Conservation (phyloP, 2,113 vertebrate genomes). For the Catharus minimus region DNA sequence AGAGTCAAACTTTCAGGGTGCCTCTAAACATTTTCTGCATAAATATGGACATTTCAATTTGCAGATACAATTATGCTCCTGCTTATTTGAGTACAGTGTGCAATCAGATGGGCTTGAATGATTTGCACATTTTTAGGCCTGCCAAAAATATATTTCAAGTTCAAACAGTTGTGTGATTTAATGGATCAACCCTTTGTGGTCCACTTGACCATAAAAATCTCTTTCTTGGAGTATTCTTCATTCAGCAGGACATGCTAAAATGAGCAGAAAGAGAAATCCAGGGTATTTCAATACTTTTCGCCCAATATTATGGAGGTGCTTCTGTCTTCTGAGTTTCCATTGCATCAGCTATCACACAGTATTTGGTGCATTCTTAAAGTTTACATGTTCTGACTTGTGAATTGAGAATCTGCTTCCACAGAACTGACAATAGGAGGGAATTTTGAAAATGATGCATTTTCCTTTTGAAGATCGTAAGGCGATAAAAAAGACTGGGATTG, state of each 20-base stretch:
- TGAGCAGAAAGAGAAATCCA: background rate
- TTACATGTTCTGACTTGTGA: background rate
- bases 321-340: background rate
- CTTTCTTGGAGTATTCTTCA: background rate
- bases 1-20: slow-evolving; percentile 40
- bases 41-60: background rate
- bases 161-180: background rate
- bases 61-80: background rate
- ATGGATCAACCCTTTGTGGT: background rate
- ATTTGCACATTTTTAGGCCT: slow-evolving; percentile 5
- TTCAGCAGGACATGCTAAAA: background rate
- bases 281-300: background rate
- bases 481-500: background rate
- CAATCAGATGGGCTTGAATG: background rate
- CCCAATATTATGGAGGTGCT: background rate
- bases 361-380: background rate
- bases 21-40: slow-evolving; percentile 8
- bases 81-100: background rate
- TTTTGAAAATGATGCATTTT: background rate
- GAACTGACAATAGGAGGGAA: background rate
- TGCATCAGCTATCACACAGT: background rate
- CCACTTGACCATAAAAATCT: background rate
- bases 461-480: background rate
- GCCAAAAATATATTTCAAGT: slow-evolving; percentile 12
- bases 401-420: background rate